Percentiles rank a stretch among this genome's conserved stretches.
Conservation (phyloP, 1,140 invertebrate species). For the Apis mellifera region Amel_HAv3.1 CM009936.2:16757501-16758000, state of each 20-base stretch:
- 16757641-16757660: slow-evolving; percentile 13
- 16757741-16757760: no score
- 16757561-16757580: background rate
- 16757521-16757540: background rate
- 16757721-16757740: slow-evolving; percentile 2
- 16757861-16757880: no score
- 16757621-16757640: slow-evolving; percentile 5
- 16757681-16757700: background rate
- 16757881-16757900: no score
- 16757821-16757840: no score
- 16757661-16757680: background rate
- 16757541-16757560: background rate
- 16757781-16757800: background rate
- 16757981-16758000: no score
- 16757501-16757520: background rate
- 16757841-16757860: no score
- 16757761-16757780: background rate
- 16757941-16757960: no score
- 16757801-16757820: background rate
- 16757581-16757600: background rate
- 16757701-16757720: background rate
- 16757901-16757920: no score
- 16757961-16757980: no score
- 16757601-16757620: background rate
- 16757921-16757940: no score